These are phyloP conservation scores for Drosophila dunni DNA, from an alignment of 1,140 invertebrate genomes.

Conservation along the genomic window DNA sequence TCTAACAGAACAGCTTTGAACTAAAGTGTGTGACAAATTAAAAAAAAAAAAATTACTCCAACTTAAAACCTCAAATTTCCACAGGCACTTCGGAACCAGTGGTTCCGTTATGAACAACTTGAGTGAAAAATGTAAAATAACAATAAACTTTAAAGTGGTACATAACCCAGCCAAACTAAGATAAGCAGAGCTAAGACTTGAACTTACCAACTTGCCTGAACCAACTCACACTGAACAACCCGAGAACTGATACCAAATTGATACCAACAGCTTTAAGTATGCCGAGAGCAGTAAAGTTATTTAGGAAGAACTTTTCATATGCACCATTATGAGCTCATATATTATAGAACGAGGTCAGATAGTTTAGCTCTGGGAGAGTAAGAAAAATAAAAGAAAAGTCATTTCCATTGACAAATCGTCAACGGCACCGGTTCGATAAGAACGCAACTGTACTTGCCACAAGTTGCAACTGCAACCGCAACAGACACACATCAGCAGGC, in stretches of 20 bases:
- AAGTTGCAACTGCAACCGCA: slow-evolving; percentile 5
- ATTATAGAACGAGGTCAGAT: neutral
- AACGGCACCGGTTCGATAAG: slow-evolving; percentile 4
- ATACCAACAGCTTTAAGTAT: no score
- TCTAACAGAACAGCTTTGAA: no score
- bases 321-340: neutral
- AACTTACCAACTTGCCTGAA: neutral
- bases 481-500: neutral
- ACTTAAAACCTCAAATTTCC: no score
- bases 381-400: neutral
- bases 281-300: neutral
- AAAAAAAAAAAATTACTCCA: no score
- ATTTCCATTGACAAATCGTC: slow-evolving; percentile 16
- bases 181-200: no score
- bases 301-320: neutral
- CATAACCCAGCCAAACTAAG: no score
- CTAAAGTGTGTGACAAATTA: no score
- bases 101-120: no score
- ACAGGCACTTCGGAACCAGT: no score
- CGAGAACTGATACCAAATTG: neutral
- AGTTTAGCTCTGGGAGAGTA: neutral
- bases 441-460: slow-evolving; percentile 7
- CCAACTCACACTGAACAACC: neutral
- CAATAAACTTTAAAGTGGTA: no score
- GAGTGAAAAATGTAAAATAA: no score